phyloP scores from a whole-genome alignment of 2,113 vertebrate genomes.

The Microtus oregoni region DNA sequence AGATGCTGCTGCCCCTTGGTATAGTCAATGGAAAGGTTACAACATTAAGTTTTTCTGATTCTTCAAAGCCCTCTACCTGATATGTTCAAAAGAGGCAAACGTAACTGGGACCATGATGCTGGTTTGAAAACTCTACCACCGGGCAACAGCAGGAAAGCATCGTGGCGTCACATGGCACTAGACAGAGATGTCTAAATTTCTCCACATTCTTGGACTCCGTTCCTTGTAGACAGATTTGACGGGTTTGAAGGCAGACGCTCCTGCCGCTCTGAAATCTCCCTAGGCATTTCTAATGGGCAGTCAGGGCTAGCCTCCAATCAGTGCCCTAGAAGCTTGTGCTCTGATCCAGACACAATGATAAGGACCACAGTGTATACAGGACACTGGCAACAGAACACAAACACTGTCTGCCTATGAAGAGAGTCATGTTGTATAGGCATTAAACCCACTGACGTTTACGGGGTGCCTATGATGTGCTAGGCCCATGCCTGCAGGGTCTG shows the following conservation, averaged over 20 bases:
- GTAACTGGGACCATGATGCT: background rate
- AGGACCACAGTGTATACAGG: conserved; percentile 25
- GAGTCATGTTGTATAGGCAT: conserved; percentile 58
- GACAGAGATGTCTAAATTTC: background rate
- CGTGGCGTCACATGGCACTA: background rate
- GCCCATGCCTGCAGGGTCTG: background rate
- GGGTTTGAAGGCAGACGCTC: background rate
- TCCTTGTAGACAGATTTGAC: background rate
- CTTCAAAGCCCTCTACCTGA: background rate
- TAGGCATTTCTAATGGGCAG: background rate
- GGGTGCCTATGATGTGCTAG: conserved; percentile 56
- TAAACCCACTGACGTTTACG: conserved; percentile 72
- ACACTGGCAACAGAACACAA: conserved; percentile 70
- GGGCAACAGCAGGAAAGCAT: background rate
- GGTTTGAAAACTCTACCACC: background rate
- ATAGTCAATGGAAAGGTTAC: background rate
- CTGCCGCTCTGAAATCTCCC: background rate
- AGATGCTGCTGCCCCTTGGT: background rate
- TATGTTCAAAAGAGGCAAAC: background rate
- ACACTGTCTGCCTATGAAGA: conserved; percentile 69
- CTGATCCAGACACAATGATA: conserved; percentile 29
- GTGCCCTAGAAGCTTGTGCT: conserved; percentile 50
- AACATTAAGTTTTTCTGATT: conserved; percentile 6
- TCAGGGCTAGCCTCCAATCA: conserved; percentile 3
- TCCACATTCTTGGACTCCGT: background rate